phyloP scores from a whole-genome alignment of 2,888 invertebrate species.

The Netelia fuscicornis region DNA sequence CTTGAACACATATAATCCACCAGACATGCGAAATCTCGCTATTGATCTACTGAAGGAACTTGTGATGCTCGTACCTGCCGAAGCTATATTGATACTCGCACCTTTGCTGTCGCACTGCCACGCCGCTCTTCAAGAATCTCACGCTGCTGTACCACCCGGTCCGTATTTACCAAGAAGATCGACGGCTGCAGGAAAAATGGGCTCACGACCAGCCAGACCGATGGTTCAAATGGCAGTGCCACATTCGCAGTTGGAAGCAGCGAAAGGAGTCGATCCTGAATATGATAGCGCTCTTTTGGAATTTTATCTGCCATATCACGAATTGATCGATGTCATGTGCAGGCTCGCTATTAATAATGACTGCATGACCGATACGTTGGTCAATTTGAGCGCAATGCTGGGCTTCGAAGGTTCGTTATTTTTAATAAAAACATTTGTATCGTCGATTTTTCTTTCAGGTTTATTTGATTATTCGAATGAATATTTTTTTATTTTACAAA shows the following conservation, averaged over 20 bases:
- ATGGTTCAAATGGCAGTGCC: constrained; percentile 95
- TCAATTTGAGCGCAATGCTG: constrained; percentile 94
- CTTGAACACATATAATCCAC: constrained; percentile 95
- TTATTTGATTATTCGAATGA: too few relatives aligned
- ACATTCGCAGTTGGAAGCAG: constrained; percentile 90
- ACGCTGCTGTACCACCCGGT: constrained; percentile 90
- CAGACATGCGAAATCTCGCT: constrained; percentile 92
- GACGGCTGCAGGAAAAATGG: constrained; percentile 87
- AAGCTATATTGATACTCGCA: constrained; percentile 93
- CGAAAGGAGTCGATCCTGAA: constrained; percentile 91
- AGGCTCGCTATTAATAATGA: constrained; percentile 95
- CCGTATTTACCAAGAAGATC: constrained; percentile 92
- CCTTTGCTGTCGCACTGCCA: constrained; percentile 95
- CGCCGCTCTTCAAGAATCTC: constrained; percentile 91
- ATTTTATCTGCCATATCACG: constrained; percentile 95
- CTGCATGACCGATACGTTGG: constrained; percentile 93
- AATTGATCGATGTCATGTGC: constrained; percentile 94
- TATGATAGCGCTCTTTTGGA: constrained; percentile 91
- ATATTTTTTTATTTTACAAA: constrained; percentile 14
- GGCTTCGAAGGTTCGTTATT: constrained; percentile 90
- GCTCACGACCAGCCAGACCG: constrained; percentile 91
- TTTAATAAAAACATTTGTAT: not conserved
- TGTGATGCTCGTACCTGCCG: constrained; percentile 91
- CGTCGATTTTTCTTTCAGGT: not conserved
- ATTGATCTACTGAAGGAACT: constrained; percentile 93